These are phyloP conservation scores for Furcula furcula DNA, from an alignment of 2,888 invertebrate species.

Conservation along the genomic window DNA sequence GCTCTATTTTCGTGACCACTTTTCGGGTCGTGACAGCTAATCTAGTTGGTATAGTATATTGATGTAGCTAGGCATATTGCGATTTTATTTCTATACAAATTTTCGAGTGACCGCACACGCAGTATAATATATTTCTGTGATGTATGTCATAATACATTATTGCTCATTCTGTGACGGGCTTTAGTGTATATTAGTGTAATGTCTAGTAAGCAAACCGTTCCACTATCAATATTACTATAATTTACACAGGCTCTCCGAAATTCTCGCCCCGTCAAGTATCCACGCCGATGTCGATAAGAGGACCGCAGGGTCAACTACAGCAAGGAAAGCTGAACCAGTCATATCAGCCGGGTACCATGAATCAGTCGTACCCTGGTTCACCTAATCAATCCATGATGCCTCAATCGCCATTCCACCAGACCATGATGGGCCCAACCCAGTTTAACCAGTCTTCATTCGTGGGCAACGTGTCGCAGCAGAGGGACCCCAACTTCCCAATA, in stretches of 20 bases:
- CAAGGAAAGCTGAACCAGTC: conserved; percentile 60
- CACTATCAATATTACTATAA: too few species aligned
- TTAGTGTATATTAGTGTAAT: too few species aligned
- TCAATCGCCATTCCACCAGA: conserved; percentile 61
- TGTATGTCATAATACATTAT: too few species aligned
- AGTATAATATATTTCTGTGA: too few species aligned
- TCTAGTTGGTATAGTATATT: too few species aligned
- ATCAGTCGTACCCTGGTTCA: conserved; percentile 57
- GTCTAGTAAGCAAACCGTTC: too few species aligned
- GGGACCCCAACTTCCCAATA: conserved; percentile 61
- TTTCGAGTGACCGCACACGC: too few species aligned
- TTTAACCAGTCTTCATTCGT: conserved; percentile 67
- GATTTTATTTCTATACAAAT: too few species aligned
- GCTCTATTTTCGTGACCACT: too few species aligned
- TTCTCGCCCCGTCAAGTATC: conserved; percentile 76
- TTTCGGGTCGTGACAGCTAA: too few species aligned
- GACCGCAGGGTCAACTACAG: conserved; percentile 57
- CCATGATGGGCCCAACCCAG: conserved; percentile 50
- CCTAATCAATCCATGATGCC: conserved; percentile 55
- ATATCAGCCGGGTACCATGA: conserved; percentile 54
- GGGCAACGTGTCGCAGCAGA: conserved; percentile 60
- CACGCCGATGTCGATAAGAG: conserved; percentile 69
- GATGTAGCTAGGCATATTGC: too few species aligned
- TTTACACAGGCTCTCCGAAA: conserved; percentile 64
- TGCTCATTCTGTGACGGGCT: too few species aligned